Evolutionary conservation across 2,888 invertebrate genomes (phyloP), one percentile per base, ranked within the genome.

Genomic region (Coelinius sp.): DNA sequence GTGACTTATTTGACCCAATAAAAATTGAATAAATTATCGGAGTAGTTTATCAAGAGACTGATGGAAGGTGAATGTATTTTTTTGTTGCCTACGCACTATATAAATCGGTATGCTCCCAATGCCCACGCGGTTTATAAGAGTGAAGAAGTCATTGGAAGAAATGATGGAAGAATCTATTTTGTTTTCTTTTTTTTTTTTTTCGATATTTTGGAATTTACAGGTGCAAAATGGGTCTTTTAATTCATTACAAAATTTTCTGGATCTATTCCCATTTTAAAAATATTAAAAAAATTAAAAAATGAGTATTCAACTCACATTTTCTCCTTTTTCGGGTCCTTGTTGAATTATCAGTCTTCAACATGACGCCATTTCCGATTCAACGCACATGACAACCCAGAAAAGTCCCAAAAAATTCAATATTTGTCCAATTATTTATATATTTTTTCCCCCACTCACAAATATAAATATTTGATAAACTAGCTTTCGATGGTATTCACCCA

Each of bases 61-160:
- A 8, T 31, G 31, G 8, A 49, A 59, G 31, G 31, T 35, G 35
- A 59, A 56, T 56, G 56, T 56, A 5, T 46, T 49, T 59, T 59
- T 27, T 53, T 59, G 14, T 10, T 59, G 59, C 59, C 59, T 59
- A 59, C 59, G 59, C 59, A 35, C 35, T 20, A 49, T n/a, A n/a
- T n/a, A 20, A 20, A 14, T 10, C 20, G 20, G 20, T 17, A 49
- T 31, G 14, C 35, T 31, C 20, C 2, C 17, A 10, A 31, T 20
- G 12, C 59, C 59, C 35, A 59, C 59, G 35, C 59, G 25, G 4
- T 10, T 17, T 7, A 59, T 20, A 12, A 20, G 17, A 20, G 25
- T 59, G 7, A 59, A 59, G 31, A 59, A 59, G 59, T 31, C 20
- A 17, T 35, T 59, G 17, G 31, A 3, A 59, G 35, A n/a, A n/a